Evolutionary conservation across 2,888 invertebrate species (phyloP).

Genomic region (Limnephilus marmoratus): DNA sequence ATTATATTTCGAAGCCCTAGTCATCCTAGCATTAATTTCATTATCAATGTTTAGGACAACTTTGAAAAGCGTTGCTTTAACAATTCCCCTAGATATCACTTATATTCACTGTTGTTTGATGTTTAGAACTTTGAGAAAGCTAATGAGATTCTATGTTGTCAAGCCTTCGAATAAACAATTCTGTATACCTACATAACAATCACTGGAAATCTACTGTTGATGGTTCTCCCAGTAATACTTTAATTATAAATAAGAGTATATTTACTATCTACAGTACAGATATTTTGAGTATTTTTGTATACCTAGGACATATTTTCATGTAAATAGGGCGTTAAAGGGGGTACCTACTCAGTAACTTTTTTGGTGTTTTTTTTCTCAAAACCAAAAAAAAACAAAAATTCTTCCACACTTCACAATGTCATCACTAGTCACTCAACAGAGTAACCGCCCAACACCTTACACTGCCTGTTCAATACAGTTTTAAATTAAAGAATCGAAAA

Average conservation of each 20-base stretch:
- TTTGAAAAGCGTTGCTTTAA: conserved; percentile 35
- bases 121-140: neutral
- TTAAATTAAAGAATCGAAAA: no score
- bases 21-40: conserved; percentile 20
- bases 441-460: no score
- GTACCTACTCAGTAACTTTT: no score
- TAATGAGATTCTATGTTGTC: conserved; percentile 20
- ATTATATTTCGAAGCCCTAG: conserved; percentile 11
- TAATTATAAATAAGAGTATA: neutral
- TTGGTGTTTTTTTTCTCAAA: no score
- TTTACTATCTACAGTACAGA: no score
- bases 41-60: conserved; percentile 24
- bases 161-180: neutral
- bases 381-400: no score
- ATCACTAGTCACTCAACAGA: no score
- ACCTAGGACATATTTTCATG: no score
- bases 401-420: no score
- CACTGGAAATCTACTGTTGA: neutral
- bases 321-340: no score
- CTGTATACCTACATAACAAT: neutral
- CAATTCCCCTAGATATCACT: conserved; percentile 36
- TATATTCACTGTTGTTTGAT: conserved; percentile 14
- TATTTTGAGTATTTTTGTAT: no score
- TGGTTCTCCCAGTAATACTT: neutral
- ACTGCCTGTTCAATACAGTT: no score